Evolutionary conservation across 37 sponge, comb jelly and placozoan genomes (phyloP).

Genomic region (Amphimedon queenslandica): DNA sequence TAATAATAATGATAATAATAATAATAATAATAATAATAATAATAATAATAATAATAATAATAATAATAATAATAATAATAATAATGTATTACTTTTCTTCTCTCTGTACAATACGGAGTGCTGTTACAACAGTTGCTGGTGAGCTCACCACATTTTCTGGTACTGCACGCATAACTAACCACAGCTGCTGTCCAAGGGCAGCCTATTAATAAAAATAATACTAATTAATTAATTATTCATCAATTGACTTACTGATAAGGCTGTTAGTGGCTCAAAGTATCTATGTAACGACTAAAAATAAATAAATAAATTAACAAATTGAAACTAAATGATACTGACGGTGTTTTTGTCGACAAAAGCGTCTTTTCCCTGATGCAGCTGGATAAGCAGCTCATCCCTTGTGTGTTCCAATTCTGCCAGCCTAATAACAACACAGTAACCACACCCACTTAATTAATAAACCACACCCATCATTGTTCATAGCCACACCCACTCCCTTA

Average conservation of each 20-base stretch:
- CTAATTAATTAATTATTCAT: not conserved
- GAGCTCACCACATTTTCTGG: conserved; percentile 15
- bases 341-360: conserved; percentile 77
- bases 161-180: conserved; percentile 36
- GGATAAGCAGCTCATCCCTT: conserved; percentile 86
- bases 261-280: conserved; percentile 68
- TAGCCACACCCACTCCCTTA: conserved; percentile 1
- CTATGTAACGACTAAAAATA: conserved; percentile 60
- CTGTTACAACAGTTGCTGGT: conserved; percentile 75
- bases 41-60: not conserved
- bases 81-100: conserved; percentile 63
- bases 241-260: conserved; percentile 53
- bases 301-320: not conserved
- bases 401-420: conserved; percentile 82
- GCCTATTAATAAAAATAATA: conserved; percentile 13
- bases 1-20: not conserved
- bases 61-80: not conserved
- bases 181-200: conserved; percentile 62
- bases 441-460: conserved; percentile 4
- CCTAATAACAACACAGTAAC: conserved; percentile 14
- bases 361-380: conserved; percentile 76
- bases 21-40: not conserved
- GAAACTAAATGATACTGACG: conserved; percentile 29
- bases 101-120: conserved; percentile 82
- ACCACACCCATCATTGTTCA: not conserved